Evolutionary conservation across 2,888 invertebrate genomes (phyloP).

Genomic region (Habroteleia sp.): DNA sequence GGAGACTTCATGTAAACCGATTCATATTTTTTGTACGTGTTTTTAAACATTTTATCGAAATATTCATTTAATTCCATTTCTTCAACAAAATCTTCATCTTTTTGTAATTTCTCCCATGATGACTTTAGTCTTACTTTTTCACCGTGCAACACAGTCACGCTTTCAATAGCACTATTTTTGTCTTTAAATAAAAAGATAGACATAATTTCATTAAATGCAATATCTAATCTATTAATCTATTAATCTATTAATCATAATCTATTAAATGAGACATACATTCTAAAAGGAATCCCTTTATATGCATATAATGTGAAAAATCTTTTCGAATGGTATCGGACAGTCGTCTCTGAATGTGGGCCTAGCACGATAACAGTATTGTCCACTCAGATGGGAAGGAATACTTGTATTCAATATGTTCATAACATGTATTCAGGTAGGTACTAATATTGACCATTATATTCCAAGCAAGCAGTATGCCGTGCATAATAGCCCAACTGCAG

Average conservation of each 20-base stretch:
- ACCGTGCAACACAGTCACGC: no score
- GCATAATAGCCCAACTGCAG: conserved; percentile 43
- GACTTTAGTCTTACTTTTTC: no score
- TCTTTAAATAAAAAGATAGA: no score
- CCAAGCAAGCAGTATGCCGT: conserved; percentile 19
- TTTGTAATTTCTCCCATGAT: not conserved
- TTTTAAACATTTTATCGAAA: not conserved
- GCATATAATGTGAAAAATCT: conserved; percentile 16
- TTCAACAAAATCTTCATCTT: not conserved
- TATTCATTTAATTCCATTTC: not conserved
- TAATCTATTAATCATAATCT: conserved; percentile 20
- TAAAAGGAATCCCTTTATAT: conserved; percentile 39
- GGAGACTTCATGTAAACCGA: no score
- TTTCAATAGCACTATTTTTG: no score
- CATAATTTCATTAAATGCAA: no score
- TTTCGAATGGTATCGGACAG: conserved; percentile 33
- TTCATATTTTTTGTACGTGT: no score
- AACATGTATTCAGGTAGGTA: conserved; percentile 41
- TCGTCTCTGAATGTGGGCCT: conserved; percentile 51
- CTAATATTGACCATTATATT: conserved; percentile 25
- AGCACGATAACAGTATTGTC: conserved; percentile 42
- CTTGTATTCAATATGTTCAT: conserved; percentile 14
- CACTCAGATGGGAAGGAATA: not conserved
- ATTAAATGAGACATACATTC: conserved; percentile 52
- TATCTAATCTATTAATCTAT: no score